These are phyloP conservation scores for Gallinago paraguaiae DNA, from an alignment of 2,113 vertebrate genomes.

Conservation along the genomic window DNA sequence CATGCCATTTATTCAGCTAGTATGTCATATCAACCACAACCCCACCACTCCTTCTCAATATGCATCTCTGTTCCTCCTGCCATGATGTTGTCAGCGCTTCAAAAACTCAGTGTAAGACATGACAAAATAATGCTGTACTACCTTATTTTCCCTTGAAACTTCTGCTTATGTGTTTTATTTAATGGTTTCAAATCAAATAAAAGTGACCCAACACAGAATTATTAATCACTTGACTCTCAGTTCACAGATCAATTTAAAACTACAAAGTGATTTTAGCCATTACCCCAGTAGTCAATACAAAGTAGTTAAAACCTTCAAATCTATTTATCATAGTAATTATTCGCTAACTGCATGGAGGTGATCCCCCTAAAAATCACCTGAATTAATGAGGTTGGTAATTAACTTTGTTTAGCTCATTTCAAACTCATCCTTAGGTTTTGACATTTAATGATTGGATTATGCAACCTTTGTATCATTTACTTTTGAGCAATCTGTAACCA, in stretches of 20 bases:
- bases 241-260: neutral
- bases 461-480: slow-evolving; percentile 15
- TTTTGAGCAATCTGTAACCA: neutral
- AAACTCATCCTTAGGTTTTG: slow-evolving; percentile 38
- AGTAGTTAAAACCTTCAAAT: neutral
- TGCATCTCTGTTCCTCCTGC: neutral
- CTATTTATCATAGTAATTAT: slow-evolving; percentile 6
- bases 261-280: neutral
- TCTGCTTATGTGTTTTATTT: neutral
- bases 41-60: neutral
- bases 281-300: neutral
- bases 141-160: neutral
- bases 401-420: slow-evolving; percentile 43
- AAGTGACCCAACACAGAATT: neutral
- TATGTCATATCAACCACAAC: neutral
- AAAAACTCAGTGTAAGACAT: neutral
- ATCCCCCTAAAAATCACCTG: slow-evolving; percentile 29
- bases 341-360: slow-evolving; percentile 34
- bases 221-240: neutral
- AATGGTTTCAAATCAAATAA: neutral
- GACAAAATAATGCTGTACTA: neutral
- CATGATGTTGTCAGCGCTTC: neutral
- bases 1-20: neutral
- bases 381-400: slow-evolving; percentile 63
- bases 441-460: slow-evolving; percentile 48